Evolutionary conservation across 2,797 vertebrate genomes (phyloP), one percentile per base, ranked within the genome.

Genomic region (Chloroceryle inda): DNA sequence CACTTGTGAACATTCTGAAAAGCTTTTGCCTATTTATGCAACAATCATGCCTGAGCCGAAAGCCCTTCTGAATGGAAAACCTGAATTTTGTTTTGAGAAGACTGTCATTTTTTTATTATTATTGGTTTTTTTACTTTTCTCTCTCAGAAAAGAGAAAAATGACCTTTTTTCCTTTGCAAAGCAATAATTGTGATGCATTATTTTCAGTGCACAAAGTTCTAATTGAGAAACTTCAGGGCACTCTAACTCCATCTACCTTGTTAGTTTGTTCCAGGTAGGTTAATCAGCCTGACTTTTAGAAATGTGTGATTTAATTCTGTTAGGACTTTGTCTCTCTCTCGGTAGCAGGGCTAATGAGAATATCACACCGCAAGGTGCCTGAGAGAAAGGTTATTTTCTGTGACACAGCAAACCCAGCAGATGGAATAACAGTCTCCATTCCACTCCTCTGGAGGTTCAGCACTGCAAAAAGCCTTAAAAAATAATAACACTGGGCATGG

Each of bases 91-190:
- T 73, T 89, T 75, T 61, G 59, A 88, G 71, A 82, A 76, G 6
- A 42, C 29, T 38, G 52, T 10, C 14, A 2, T 26, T 33, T 35
- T 58, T 58, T 56, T 37, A 26, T 27, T 61, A 26, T 10, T 24
- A 9, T 23, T 33, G 33, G 29, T 10, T 29, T 55, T 81, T 67
- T 76, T 13, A 24, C 13, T 84, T 55, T 40, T 40, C 50, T 63
- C 31, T 71, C 58, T 75, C 17, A 61, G 7, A 53, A 31, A 76
- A 76, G 42, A 87, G 38, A 88, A 56, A 90, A 92, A 94, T 29
- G 55, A 82, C 82, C 82, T 94, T 94, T 89, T 89, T 92, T 40
- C 29, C 72, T 47, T 26, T 52, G 72, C 40, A 55, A 85, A 59
- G 22, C 2, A 5, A 10, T 80, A 93, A 94, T 53, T 68, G 53